Base-by-base conservation (phyloP, 1,140 invertebrate genomes). In the Melanaphis sacchari region DNA sequence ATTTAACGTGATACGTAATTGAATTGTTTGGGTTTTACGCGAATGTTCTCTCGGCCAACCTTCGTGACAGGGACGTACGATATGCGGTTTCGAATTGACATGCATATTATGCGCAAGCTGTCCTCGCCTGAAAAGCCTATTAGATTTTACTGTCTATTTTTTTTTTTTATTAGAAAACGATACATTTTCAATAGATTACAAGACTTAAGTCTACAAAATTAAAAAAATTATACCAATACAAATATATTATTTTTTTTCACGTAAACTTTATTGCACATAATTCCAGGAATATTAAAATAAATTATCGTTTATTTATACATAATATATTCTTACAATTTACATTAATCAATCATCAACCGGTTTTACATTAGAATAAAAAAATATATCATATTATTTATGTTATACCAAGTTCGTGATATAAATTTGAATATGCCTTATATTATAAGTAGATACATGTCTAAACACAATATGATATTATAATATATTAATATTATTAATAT, bases 11-110 rank as follows among this genome's bases (percentile, higher is more conserved):
- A 87, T 31, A 43, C 46, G 31, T 43, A 87, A 43, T 87, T 46
- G 84, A 46, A n/a, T 43, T 87, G 84, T 43, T 87, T 9, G 26
- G 11, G 31, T 31, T 43, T 87, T 43, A 43, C 4, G 26, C 1
- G 26, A n/a, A 43, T 87, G 31, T 87, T 87, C 43, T 87, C 26
- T 87, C 84, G 40, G 31, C 15, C 41, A 87, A 87, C 84, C 84
- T 87, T 87, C 84, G 84, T 87, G 40, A 87, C 84, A 87, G 84
- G 41, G 84, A 87, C 84, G 82, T 84, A 84, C 22, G 22, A 21
- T 40, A 40, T 85, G 82, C 43, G 84, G 84, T 87, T 87, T 87
- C 9, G 31, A 87, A n/a, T 87, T 41, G 24, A 18, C 24, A 43
- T 43, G 41, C 18, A 43, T 87, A 41, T 43, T 46, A 87, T 87